Conservation (phyloP, 2,888 invertebrate species). For the Amiota communis region DNA sequence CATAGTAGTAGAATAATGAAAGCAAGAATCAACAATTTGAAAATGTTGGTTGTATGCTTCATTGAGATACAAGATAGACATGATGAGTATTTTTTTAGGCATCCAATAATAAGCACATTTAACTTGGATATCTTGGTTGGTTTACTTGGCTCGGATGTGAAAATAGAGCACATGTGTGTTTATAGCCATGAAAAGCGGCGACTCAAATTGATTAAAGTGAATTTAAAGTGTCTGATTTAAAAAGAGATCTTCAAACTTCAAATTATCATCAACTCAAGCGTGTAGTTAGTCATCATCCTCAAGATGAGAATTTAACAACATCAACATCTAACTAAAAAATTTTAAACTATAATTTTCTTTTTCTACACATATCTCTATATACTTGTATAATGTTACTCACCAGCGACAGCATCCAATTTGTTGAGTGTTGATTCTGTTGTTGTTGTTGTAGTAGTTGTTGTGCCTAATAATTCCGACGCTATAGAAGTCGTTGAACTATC, state of each 20-base stretch:
- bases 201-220: conserved; percentile 25
- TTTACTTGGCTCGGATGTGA: too few relatives aligned
- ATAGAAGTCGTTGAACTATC: conserved; percentile 55
- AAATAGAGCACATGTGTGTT: too few relatives aligned
- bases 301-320: background rate
- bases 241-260: background rate
- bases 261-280: too few relatives aligned
- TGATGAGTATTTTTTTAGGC: too few relatives aligned
- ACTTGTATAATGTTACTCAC: conserved; percentile 47
- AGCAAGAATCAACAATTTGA: too few relatives aligned
- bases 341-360: conserved; percentile 4
- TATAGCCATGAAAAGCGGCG: background rate
- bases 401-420: conserved; percentile 57
- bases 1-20: too few relatives aligned
- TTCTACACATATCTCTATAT: background rate
- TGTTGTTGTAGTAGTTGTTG: conserved; percentile 35
- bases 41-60: too few relatives aligned
- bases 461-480: conserved; percentile 38
- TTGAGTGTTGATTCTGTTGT: conserved; percentile 33
- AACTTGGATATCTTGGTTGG: background rate
- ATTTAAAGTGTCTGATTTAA: conserved; percentile 18
- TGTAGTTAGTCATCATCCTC: background rate
- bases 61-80: background rate
- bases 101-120: background rate
- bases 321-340: background rate